phyloP scores from a whole-genome alignment of 2,113 vertebrate genomes.

The Telmatochromis brichardi region DNA sequence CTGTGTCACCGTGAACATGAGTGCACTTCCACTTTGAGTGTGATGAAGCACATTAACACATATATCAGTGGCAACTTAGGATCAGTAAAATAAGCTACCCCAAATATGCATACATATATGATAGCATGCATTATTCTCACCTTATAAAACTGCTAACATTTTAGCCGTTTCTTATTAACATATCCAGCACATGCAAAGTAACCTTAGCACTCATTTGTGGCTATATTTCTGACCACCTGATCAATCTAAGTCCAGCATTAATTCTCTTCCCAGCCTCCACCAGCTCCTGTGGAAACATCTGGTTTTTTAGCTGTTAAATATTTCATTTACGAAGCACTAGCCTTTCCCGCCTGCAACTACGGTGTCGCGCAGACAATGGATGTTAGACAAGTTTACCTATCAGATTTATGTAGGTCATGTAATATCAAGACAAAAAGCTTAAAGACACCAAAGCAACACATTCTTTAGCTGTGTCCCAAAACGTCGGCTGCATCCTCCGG shows the following conservation, averaged over 20 bases:
- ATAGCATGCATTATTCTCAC: background rate
- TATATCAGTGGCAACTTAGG: background rate
- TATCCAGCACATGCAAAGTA: background rate
- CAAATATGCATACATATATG: background rate
- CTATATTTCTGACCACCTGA: background rate
- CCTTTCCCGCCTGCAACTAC: background rate
- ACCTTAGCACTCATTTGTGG: background rate
- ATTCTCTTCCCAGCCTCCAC: background rate
- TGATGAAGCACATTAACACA: background rate
- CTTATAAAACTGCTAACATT: background rate
- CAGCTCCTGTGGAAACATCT: background rate
- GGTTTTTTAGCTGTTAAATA: background rate
- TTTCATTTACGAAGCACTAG: background rate
- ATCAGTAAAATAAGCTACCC: background rate
- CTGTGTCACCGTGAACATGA: background rate
- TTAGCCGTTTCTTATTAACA: background rate
- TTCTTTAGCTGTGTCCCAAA: background rate
- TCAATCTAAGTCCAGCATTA: background rate
- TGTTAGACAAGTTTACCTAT: background rate
- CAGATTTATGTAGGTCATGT: background rate
- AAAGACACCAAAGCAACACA: background rate
- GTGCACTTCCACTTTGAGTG: background rate
- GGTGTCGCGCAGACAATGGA: background rate
- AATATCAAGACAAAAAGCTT: background rate
- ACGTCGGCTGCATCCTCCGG: too few relatives aligned